Percentiles rank a stretch among this genome's conserved stretches.
These are phyloP conservation scores for Trichomycterus rosablanca DNA, from an alignment of 2,113 vertebrate genomes.

Conservation along the genomic window DNA sequence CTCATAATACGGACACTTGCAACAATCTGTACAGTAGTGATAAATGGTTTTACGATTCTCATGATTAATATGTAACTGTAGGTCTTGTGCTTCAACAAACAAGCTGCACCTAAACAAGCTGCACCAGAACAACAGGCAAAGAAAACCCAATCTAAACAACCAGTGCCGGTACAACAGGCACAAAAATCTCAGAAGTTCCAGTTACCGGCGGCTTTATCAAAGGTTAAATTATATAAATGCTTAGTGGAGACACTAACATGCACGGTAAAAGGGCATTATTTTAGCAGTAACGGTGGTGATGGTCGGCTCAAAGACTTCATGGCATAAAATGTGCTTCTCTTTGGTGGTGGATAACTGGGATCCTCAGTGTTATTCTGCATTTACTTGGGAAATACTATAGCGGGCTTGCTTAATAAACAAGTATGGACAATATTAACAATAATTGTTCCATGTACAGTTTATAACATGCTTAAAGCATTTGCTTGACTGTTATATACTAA, in stretches of 20 bases:
- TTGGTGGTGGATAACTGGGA: conserved; percentile 14
- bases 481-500: too few relatives aligned
- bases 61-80: conserved; percentile 16
- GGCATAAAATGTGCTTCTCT: not conserved
- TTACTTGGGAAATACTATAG: not conserved
- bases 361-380: not conserved
- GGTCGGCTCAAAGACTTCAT: not conserved
- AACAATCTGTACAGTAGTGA: too few relatives aligned
- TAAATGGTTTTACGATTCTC: not conserved
- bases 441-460: not conserved
- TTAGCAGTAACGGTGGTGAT: conserved; percentile 2
- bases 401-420: not conserved
- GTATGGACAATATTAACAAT: not conserved
- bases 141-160: not conserved
- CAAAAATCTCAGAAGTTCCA: conserved; percentile 39
- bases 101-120: not conserved
- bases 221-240: conserved; percentile 35
- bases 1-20: too few relatives aligned
- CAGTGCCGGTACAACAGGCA: conserved; percentile 17
- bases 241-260: conserved; percentile 12
- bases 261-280: conserved; percentile 18
- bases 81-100: conserved; percentile 30
- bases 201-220: conserved; percentile 38
- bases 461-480: not conserved
- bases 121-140: too few relatives aligned